These are phyloP conservation scores for Papilio dardanus DNA, from an alignment of 1,140 invertebrate genomes.

Conservation along the genomic window DNA sequence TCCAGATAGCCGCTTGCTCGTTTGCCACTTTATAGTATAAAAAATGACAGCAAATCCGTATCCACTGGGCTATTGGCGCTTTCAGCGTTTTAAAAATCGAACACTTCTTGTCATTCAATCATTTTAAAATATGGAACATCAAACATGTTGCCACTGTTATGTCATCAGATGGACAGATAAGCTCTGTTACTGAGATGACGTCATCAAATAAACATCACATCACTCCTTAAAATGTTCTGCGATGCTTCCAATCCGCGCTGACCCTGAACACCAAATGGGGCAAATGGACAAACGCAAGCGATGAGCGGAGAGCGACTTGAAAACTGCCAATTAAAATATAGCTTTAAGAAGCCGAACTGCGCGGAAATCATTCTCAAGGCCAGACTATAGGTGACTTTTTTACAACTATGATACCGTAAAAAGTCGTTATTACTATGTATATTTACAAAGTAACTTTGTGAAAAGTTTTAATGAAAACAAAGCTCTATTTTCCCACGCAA, in stretches of 20 bases:
- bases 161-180: conserved; percentile 18
- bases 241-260: conserved; percentile 39
- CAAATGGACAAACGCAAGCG: conserved; percentile 7
- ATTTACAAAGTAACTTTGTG: too few relatives aligned
- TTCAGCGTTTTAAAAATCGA: neutral
- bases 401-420: too few relatives aligned
- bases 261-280: conserved; percentile 46
- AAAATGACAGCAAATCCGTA: too few relatives aligned
- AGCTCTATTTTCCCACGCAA: neutral
- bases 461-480: neutral
- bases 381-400: too few relatives aligned
- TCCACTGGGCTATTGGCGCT: neutral
- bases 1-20: too few relatives aligned
- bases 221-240: conserved; percentile 44
- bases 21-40: too few relatives aligned
- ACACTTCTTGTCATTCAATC: neutral
- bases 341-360: too few relatives aligned
- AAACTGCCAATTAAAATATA: conserved; percentile 13
- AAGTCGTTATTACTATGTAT: too few relatives aligned
- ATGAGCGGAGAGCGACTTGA: neutral
- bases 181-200: conserved; percentile 27
- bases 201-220: conserved; percentile 38
- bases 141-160: conserved; percentile 5
- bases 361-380: too few relatives aligned
- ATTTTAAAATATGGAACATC: neutral